Base-by-base conservation (phyloP, 2,888 invertebrate genomes). In the Ptychoptera contaminata region DNA sequence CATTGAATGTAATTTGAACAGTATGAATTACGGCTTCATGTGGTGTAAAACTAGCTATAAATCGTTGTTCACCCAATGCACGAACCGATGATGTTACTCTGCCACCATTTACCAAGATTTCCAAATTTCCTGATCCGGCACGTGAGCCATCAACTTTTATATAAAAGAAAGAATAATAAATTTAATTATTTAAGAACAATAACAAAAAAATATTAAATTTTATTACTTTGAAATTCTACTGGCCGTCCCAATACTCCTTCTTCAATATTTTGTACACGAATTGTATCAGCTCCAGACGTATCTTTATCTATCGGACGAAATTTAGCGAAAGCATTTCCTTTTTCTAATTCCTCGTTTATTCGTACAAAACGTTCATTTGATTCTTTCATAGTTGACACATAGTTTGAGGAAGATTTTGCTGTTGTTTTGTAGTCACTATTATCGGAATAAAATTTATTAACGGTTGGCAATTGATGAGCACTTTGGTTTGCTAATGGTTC, bases 111-210 rank as follows among this genome's bases (percentile, higher is more conserved):
- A 94, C 93, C 51, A 94, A 76, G 52, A 97, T 85, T 66, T 96
- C 96, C 52, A 97, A 68, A 66, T 94, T 93, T 12, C 96, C 97
- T 3, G 92, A 88, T 34, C 96, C 96, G n/a, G 96, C 94, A 51
- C 79, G 77, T 47, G 88, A 84, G 46, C 94, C 93, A 66, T 97
- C 94, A 66, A 97, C 92, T 92, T 59, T 35, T 31, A 31, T 31
- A 31, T 10, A 31, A 31, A 31, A 31, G 10, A 31, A 31, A 31
- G 8, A 8, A 10, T 8, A 8, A 8, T 31, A 31, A 31, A 31
- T 7, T 31, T 31, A 10, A 31, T 31, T 8, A 31, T 31, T 10
- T 10, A 31, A 31, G 8, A 29, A 46, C 44, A 42, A 37, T 39
- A 37, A 37, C 11, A 23, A 6, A 43, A 43, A 23, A 30, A 34